Percentiles rank a stretch among this genome's conserved stretches.
Conservation (phyloP, 2,888 invertebrate genomes). For the Protonemura montana region DNA sequence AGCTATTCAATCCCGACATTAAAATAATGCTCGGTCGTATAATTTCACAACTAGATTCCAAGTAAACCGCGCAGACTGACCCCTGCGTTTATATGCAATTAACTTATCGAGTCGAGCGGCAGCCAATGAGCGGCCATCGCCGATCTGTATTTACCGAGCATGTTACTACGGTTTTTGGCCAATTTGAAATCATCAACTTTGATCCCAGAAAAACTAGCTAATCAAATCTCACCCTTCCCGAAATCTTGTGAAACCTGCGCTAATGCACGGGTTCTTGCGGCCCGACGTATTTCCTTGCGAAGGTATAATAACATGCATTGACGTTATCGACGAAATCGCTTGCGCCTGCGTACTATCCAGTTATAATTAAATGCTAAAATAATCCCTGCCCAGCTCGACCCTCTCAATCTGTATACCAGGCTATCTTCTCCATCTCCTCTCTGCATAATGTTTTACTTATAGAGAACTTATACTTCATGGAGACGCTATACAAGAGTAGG, state of each 20-base stretch:
- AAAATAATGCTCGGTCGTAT: background rate
- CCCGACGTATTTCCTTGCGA: background rate
- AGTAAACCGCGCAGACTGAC: background rate
- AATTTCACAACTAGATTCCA: background rate
- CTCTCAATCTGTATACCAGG: background rate
- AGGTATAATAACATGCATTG: background rate
- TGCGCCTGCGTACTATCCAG: background rate
- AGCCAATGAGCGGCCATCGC: background rate
- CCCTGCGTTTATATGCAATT: background rate
- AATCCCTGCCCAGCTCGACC: background rate
- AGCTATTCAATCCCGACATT: background rate
- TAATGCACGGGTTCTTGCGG: background rate
- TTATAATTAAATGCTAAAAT: background rate
- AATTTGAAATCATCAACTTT: constrained; percentile 2
- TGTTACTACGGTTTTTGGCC: background rate
- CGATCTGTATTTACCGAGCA: background rate
- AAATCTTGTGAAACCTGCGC: background rate
- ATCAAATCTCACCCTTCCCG: background rate
- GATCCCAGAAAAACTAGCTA: background rate
- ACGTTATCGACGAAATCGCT: background rate
- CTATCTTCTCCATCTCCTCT: background rate
- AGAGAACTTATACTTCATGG: background rate
- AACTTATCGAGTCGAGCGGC: background rate
- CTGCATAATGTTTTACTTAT: background rate
- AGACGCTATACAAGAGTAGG: background rate